These are phyloP conservation scores for Horisme vitalbata DNA, from an alignment of 2,888 invertebrate genomes.

Conservation along the genomic window DNA sequence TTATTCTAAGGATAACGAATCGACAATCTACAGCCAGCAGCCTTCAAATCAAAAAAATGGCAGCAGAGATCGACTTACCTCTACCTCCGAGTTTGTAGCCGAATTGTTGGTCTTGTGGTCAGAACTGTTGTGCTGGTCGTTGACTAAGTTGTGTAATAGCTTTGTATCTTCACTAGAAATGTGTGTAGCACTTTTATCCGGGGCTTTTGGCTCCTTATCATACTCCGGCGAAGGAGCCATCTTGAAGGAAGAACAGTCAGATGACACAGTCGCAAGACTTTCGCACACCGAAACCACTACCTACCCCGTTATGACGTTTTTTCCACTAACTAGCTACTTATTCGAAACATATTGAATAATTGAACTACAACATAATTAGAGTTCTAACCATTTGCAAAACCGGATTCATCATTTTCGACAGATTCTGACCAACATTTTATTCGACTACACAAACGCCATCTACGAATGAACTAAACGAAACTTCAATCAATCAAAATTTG, in stretches of 20 bases:
- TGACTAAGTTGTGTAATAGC: slow-evolving; percentile 65
- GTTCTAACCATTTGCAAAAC: slow-evolving; percentile 69
- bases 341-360: slow-evolving; percentile 61
- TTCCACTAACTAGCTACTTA: slow-evolving; percentile 64
- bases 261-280: slow-evolving; percentile 83
- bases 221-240: slow-evolving; percentile 91
- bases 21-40: slow-evolving; percentile 37
- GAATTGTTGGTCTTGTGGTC: slow-evolving; percentile 65
- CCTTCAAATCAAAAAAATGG: slow-evolving; percentile 56
- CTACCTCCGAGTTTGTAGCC: slow-evolving; percentile 60
- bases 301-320: slow-evolving; percentile 54
- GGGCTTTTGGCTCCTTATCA: slow-evolving; percentile 89
- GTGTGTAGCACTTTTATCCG: slow-evolving; percentile 84
- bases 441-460: slow-evolving; percentile 58
- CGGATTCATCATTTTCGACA: slow-evolving; percentile 75
- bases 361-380: slow-evolving; percentile 62
- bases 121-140: slow-evolving; percentile 67
- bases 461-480: slow-evolving; percentile 24
- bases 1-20: slow-evolving; percentile 24
- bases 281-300: slow-evolving; percentile 70
- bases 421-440: slow-evolving; percentile 73
- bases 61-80: slow-evolving; percentile 71
- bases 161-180: slow-evolving; percentile 74
- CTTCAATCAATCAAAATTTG: slow-evolving; percentile 4
- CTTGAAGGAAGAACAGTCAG: slow-evolving; percentile 84